Base-by-base conservation (phyloP, 2,113 vertebrate genomes). In the Passer domesticus region DNA sequence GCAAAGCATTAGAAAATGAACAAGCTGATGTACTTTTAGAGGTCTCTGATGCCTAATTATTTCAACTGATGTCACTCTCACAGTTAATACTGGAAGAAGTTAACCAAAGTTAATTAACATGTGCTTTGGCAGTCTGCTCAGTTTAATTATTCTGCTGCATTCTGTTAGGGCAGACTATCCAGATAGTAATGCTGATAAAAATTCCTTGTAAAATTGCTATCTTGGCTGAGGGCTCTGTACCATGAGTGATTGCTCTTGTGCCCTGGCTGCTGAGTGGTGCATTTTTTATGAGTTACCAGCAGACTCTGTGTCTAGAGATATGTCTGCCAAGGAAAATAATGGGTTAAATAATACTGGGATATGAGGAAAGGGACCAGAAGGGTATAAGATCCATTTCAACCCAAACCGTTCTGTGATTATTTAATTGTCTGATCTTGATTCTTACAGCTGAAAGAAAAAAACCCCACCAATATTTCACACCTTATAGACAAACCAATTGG, bases 41-140 rank as follows among this genome's bases (percentile, higher is more conserved):
- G 63, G 70, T 92, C 92, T 93, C 92, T 59, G 62, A 73, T 88
- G 90, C 30, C 41, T 83, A 88, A 64, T 88, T 86, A 85, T 85
- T 93, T 92, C 58, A 93, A 90, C 73, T 2, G 2, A 46, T 88
- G 79, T 80, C 75, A 78, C 43, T 92, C 49, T 76, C 25, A 15
- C 35, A 73, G 28, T 37, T 85, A 90, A 85, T 80, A 76, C 13
- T 49, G 49, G 11, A 78, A 33, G 53, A 96, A 94, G 82, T 91
- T 93, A 91, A 95, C 59, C 49, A 73, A 89, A 91, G 84, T 94
- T 91, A 90, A 96, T 96, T 95, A 94, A 39, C 67, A 83, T 46
- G 78, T 80, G 67, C 83, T 79, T 95, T 86, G 85, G 72, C 72
- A 93, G 75, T 88, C 79, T 77, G 70, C 43, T 96, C 43, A 19